phyloP scores from a whole-genome alignment of 2,113 vertebrate genomes.

The Ophthalmolycus amberensis region DNA sequence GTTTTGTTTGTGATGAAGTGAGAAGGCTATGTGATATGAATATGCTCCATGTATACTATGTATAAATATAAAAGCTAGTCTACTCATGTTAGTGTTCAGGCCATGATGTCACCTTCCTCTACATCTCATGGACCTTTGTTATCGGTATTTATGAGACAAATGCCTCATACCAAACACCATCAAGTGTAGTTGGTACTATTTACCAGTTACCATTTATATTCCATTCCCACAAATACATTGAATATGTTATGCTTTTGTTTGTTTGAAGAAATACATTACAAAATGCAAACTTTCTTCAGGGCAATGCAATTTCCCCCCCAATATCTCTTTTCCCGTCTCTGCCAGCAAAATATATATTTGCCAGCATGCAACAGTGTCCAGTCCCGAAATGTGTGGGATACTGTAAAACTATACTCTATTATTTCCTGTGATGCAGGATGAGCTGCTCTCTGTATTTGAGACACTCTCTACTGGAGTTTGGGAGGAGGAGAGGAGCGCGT shows the following conservation, averaged over 20 bases:
- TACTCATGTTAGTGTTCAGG: background rate
- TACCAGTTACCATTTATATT: background rate
- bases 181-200: background rate
- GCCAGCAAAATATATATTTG: background rate
- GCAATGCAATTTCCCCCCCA: background rate
- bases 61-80: background rate
- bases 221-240: background rate
- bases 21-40: background rate
- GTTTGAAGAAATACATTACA: background rate
- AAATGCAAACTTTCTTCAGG: background rate
- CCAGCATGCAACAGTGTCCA: background rate
- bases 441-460: conserved; percentile 61
- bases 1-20: background rate
- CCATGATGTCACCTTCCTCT: background rate
- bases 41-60: background rate
- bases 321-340: background rate
- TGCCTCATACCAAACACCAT: no score
- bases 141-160: no score
- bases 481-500: conserved; percentile 17
- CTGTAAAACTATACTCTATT: background rate
- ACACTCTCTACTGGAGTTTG: conserved; percentile 23
- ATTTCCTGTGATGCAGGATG: conserved; percentile 54
- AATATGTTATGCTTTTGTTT: background rate
- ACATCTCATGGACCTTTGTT: no score
- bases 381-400: background rate